Conservation (phyloP, 2,113 vertebrate genomes). For the Mobula hypostoma region DNA sequence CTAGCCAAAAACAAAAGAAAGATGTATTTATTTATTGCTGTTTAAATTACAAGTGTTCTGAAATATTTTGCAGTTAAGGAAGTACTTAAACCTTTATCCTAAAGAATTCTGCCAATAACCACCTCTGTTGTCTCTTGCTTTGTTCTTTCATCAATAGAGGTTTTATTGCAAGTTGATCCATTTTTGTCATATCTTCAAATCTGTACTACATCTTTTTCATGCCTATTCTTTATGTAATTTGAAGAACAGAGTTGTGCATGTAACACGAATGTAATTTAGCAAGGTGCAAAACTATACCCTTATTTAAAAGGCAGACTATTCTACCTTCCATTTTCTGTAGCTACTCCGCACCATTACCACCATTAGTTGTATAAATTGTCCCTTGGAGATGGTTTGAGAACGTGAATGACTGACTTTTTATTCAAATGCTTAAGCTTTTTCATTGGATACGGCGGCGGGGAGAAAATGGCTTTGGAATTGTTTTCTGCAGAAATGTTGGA, state of each 20-base stretch:
- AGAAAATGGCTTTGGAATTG: neutral
- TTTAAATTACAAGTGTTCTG: neutral
- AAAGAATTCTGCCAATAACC: neutral
- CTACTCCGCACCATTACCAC: too few species aligned
- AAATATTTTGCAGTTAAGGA: neutral
- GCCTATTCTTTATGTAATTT: neutral
- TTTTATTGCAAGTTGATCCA: neutral
- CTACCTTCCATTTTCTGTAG: neutral
- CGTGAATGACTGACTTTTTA: neutral
- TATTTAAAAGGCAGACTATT: neutral
- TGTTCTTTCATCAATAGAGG: neutral
- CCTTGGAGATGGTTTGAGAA: neutral
- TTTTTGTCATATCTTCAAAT: neutral
- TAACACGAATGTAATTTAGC: neutral
- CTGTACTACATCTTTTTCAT: too few species aligned
- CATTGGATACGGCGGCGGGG: too few species aligned
- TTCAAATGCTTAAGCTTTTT: neutral
- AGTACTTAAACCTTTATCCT: neutral
- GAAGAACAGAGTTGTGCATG: neutral
- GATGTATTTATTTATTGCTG: too few species aligned
- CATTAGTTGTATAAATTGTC: too few species aligned
- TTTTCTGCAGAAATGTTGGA: too few species aligned
- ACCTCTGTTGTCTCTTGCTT: neutral
- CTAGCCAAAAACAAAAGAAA: too few species aligned
- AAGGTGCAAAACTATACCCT: neutral